Percentiles rank a stretch among this genome's conserved stretches.
Conservation (phyloP, 2,888 invertebrate species). For the Macaria notata region DNA sequence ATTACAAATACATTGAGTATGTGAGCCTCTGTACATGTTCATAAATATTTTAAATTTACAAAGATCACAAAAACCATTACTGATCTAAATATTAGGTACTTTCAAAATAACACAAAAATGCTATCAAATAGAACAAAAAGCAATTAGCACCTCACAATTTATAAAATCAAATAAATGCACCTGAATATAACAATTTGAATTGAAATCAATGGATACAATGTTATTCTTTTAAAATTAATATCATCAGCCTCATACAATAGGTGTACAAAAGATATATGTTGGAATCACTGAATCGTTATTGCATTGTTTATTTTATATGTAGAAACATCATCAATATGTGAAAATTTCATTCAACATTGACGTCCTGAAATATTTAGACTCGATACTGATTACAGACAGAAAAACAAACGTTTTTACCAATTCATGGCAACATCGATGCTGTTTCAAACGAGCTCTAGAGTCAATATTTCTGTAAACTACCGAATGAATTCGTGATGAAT, state of each 20-base stretch:
- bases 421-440: constrained; percentile 38
- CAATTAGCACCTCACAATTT: no score
- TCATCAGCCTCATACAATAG: constrained; percentile 55
- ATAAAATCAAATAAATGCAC: no score
- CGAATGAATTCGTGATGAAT: constrained; percentile 12
- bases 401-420: constrained; percentile 60
- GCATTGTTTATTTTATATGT: constrained; percentile 66
- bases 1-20: no score
- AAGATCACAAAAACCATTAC: no score
- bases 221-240: constrained; percentile 40
- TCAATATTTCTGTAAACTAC: constrained; percentile 14
- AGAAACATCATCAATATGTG: constrained; percentile 73
- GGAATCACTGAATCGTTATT: constrained; percentile 64
- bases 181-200: no score
- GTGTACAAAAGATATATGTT: constrained; percentile 31
- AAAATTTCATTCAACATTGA: constrained; percentile 69
- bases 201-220: constrained; percentile 15
- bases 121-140: no score
- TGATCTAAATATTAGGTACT: no score
- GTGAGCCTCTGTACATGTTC: no score
- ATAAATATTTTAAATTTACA: no score
- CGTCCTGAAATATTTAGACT: constrained; percentile 63
- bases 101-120: no score
- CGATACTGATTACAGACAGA: constrained; percentile 46
- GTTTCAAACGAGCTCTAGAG: constrained; percentile 6